Percentiles rank a stretch among this genome's conserved stretches.
These are phyloP conservation scores for Orthosia cruda DNA, from an alignment of 2,888 invertebrate species.

Conservation along the genomic window DNA sequence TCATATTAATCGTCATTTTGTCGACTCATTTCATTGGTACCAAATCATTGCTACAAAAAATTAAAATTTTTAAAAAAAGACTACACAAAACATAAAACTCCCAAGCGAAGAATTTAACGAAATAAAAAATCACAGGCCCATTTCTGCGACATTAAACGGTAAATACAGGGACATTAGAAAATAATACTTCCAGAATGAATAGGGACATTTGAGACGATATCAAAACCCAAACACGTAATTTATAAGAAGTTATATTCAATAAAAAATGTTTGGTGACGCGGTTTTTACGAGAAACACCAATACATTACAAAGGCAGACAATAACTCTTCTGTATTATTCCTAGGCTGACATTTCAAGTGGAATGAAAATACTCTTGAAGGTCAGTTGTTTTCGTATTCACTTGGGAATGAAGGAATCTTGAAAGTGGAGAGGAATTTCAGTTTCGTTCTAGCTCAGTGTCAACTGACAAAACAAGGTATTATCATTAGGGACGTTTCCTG, in stretches of 20 bases:
- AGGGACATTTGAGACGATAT: conserved; percentile 26
- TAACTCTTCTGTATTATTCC: conserved; percentile 34
- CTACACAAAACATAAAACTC: background rate
- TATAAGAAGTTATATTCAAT: conserved; percentile 35
- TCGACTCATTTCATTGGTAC: too few relatives aligned
- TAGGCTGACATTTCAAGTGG: conserved; percentile 19
- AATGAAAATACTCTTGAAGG: conserved; percentile 31
- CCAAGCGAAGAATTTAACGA: conserved; percentile 7
- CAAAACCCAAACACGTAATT: conserved; percentile 46
- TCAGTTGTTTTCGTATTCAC: conserved; percentile 13
- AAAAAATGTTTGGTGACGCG: conserved; percentile 24
- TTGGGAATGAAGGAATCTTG: conserved; percentile 4
- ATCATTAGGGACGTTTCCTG: too few relatives aligned
- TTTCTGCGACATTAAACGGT: conserved; percentile 48
- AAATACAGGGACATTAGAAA: conserved; percentile 45
- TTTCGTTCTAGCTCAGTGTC: background rate
- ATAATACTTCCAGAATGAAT: conserved; percentile 38
- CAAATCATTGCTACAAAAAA: too few relatives aligned
- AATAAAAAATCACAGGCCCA: conserved; percentile 50
- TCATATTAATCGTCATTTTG: background rate
- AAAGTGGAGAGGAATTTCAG: conserved; percentile 3
- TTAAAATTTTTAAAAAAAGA: too few relatives aligned
- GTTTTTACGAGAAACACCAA: conserved; percentile 31
- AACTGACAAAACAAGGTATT: background rate
- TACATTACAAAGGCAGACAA: conserved; percentile 24